A percentile compares a stretch with the other conserved stretches of the same genome.
These are phyloP conservation scores for Virgularia gustaviana DNA, from an alignment of 92 coral and sea anemone species.

Conservation along the genomic window DNA sequence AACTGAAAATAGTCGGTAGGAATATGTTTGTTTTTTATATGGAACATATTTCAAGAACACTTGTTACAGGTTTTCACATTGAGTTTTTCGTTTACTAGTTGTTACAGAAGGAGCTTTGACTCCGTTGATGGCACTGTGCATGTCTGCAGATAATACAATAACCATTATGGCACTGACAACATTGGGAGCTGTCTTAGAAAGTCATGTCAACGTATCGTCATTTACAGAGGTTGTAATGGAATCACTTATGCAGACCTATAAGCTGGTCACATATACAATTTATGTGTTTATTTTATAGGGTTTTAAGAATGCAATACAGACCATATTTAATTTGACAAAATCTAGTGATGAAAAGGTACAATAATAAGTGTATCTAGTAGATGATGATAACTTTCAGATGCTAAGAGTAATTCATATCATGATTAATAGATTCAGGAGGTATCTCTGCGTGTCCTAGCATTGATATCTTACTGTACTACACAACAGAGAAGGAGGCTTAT, in stretches of 20 bases:
- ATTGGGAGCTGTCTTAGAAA: constrained; percentile 84
- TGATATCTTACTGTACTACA: constrained; percentile 88
- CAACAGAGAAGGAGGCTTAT: constrained; percentile 84
- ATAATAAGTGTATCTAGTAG: background rate
- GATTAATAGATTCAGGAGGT: constrained; percentile 79
- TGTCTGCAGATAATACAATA: constrained; percentile 83
- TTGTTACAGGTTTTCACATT: background rate
- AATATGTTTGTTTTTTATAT: background rate
- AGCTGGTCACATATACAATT: background rate
- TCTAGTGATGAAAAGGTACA: constrained; percentile 95
- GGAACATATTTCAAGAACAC: background rate
- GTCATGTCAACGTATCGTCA: constrained; percentile 92
- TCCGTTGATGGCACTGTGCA: constrained; percentile 86
- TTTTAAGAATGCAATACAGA: constrained; percentile 87
- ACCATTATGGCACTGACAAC: constrained; percentile 83
- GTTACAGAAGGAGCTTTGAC: constrained; percentile 93
- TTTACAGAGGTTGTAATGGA: constrained; percentile 94
- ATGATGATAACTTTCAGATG: background rate
- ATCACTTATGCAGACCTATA: background rate
- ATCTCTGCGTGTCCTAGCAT: constrained; percentile 84
- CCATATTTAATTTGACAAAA: constrained; percentile 87
- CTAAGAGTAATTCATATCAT: background rate
- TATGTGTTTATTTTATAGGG: constrained; percentile 55
- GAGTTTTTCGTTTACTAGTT: constrained; percentile 48
- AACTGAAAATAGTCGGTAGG: constrained; percentile 85